Evolutionary conservation across 2,888 invertebrate species (phyloP), one percentile per base, ranked within the genome.

Genomic region (Eupithecia vulgata): DNA sequence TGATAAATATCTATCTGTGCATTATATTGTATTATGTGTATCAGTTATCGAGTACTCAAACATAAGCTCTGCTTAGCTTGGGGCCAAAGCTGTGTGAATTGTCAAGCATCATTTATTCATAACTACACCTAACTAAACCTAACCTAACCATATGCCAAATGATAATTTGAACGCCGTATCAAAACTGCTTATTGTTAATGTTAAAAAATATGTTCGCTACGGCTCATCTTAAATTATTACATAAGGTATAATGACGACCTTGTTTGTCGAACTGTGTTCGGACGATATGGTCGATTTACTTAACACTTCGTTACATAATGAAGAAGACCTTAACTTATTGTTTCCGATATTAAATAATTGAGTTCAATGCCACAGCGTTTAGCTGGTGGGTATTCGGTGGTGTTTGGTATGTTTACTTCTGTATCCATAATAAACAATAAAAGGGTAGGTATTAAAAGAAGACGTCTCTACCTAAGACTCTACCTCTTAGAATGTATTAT

Each of bases 181-280:
- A n/a, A 61, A 61, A 61, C 34, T 61, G 61, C 37, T 72, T 70
- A 75, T 62, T 72, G 70, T 64, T 70, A 75, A 75, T 72, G 72
- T 72, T 69, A 70, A 68, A 45, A 13, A 79, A 82, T 71, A 8
- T 70, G 71, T 77, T 76, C 72, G 79, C 66, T 74, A 74, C 73
- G 78, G 72, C 77, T 81, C 76, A 80, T 81, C 81, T 81, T 79
- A 81, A 85, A 85, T 79, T 86, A 83, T 89, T 89, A 91, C 83
- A 85, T 90, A 86, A 90, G 84, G 83, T 80, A 71, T 67, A 45
- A 73, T 72, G 76, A 79, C 82, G 84, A 84, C 88, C 89, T 90
- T 87, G 76, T 68, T 57, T 71, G 59, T 72, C 75, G 79, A 81
- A 80, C 80, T 81, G 80, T 70, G 67, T 35, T 77, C 73, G 71